Conservation (phyloP, 2,797 vertebrate genomes). For the Gymnothorax reevesii region DNA sequence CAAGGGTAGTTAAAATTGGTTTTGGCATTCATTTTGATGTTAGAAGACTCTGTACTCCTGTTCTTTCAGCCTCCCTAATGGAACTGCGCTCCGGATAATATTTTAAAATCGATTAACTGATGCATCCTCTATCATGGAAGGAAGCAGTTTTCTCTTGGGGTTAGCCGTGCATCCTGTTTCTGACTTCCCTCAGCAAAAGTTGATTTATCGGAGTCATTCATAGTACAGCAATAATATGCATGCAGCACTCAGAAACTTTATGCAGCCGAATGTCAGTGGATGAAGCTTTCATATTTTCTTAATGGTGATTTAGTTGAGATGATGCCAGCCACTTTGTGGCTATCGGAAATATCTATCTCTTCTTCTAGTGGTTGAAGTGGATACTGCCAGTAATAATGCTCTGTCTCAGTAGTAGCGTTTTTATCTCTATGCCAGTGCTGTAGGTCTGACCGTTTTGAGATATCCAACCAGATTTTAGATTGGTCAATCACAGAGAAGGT, state of each 20-base stretch:
- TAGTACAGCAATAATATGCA: not conserved
- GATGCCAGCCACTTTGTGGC: not conserved
- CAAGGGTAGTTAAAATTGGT: not conserved
- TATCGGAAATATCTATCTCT: not conserved
- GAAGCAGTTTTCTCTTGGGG: not conserved
- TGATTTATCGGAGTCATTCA: not conserved
- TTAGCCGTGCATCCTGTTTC: not conserved
- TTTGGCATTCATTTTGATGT: not conserved
- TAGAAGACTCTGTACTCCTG: not conserved
- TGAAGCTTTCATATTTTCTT: not conserved
- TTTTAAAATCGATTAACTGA: not conserved
- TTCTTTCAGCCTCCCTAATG: not conserved
- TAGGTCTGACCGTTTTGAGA: not conserved
- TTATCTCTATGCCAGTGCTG: not conserved
- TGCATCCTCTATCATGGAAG: not conserved
- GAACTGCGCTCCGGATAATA: not conserved
- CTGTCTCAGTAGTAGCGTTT: not conserved
- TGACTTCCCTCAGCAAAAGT: not conserved
- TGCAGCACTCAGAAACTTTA: not conserved
- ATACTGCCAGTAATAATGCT: no score
- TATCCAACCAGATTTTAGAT: not conserved
- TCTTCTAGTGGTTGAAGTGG: not conserved
- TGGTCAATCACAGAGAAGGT: not conserved
- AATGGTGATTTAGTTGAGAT: not conserved
- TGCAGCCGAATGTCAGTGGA: not conserved